Conservation (phyloP, 92 coral and sea anemone genomes). For the Bergia sp. region DNA sequence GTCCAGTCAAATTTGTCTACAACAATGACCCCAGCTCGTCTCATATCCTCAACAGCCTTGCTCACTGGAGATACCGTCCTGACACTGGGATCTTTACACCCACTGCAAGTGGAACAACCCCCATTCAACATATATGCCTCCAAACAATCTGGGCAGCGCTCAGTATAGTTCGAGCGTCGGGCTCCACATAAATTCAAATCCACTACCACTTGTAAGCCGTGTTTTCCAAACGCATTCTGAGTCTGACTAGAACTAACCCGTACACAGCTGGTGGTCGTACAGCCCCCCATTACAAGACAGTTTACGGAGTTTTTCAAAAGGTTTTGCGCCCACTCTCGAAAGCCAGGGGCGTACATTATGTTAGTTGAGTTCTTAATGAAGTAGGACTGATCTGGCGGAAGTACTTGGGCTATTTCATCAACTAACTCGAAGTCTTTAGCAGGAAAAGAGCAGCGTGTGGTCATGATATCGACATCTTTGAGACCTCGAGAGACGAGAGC, state of each 20-base stretch:
- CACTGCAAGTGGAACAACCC: background rate
- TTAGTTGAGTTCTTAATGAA: conserved; percentile 49
- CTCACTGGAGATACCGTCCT: conserved; percentile 55
- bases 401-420: conserved; percentile 32
- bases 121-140: conserved; percentile 45
- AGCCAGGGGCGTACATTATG: conserved; percentile 50
- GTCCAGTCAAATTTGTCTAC: conserved; percentile 52
- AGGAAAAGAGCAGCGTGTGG: conserved; percentile 52
- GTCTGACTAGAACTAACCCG: conserved; percentile 54
- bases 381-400: conserved; percentile 45
- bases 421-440: conserved; percentile 55
- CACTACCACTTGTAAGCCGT: conserved; percentile 59
- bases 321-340: conserved; percentile 41
- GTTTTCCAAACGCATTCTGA: conserved; percentile 41
- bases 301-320: conserved; percentile 32
- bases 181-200: conserved; percentile 61
- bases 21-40: conserved; percentile 49
- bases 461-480: conserved; percentile 44
- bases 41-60: conserved; percentile 56
- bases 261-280: conserved; percentile 64
- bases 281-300: conserved; percentile 62
- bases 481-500: conserved; percentile 50
- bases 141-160: conserved; percentile 50
- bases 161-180: conserved; percentile 35
- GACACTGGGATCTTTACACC: conserved; percentile 26